Conservation (phyloP, 2,888 invertebrate species). For the Melanotus villosus region DNA sequence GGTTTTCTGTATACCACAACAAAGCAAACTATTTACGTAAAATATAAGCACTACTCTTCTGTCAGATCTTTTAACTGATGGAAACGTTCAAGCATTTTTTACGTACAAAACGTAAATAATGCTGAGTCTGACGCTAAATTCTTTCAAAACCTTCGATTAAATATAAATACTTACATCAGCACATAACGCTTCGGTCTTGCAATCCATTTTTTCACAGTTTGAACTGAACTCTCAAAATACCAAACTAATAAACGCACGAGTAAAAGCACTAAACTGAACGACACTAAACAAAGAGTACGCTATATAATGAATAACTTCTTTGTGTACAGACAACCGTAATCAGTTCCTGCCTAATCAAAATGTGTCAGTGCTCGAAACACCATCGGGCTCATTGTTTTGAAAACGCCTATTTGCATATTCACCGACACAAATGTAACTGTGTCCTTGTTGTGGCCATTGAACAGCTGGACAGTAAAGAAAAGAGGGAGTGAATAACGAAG, state of each 20-base stretch:
- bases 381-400: constrained; percentile 41
- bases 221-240: too few species aligned
- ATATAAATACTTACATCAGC: too few species aligned
- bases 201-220: too few species aligned
- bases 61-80: too few species aligned
- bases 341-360: constrained; percentile 39
- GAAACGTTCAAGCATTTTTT: too few species aligned
- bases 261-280: constrained; percentile 5
- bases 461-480: constrained; percentile 17
- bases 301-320: constrained; percentile 29
- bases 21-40: too few species aligned
- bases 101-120: too few species aligned
- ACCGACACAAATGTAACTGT: constrained; percentile 34
- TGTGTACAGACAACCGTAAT: constrained; percentile 28
- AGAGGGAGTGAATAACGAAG: constrained; percentile 33
- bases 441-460: constrained; percentile 42
- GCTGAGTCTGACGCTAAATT: too few species aligned
- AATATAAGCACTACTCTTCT: too few species aligned
- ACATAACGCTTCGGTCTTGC: too few species aligned
- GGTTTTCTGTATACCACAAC: too few species aligned
- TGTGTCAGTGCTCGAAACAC: constrained; percentile 35
- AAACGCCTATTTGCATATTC: constrained; percentile 31
- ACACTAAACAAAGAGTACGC: neutral
- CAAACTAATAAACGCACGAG: neutral
- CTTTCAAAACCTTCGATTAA: too few species aligned